Conservation (phyloP, 2,888 invertebrate genomes). For the Chloroclysta siterata region DNA sequence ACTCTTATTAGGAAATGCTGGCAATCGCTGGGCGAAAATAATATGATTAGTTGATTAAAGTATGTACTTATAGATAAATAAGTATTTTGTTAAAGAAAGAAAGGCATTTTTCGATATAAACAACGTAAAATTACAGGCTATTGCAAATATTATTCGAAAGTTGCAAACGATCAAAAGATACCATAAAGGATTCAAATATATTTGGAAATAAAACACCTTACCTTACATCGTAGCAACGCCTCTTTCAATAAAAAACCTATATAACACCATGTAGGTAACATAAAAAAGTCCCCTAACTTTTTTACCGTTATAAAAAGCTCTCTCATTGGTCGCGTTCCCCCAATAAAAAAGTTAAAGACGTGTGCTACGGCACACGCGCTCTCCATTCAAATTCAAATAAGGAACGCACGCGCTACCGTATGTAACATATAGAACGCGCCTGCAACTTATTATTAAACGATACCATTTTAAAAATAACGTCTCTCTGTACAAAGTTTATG, state of each 20-base stretch:
- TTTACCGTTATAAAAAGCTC: constrained; percentile 62
- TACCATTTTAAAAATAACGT: constrained; percentile 62
- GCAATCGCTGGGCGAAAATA: no score
- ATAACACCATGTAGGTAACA: constrained; percentile 42
- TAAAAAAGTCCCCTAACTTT: constrained; percentile 78
- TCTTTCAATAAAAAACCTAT: constrained; percentile 56
- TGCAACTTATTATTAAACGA: constrained; percentile 75
- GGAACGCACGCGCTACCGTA: constrained; percentile 73
- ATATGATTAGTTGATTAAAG: no score
- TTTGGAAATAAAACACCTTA: no score
- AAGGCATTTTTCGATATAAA: no score
- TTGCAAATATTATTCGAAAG: no score
- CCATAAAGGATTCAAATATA: no score
- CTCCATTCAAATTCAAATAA: constrained; percentile 75
- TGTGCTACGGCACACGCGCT: constrained; percentile 70
- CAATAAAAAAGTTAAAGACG: constrained; percentile 81
- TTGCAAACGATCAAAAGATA: no score
- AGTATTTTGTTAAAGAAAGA: no score
- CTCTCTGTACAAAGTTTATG: constrained; percentile 33
- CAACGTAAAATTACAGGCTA: no score
- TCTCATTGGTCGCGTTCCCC: constrained; percentile 70
- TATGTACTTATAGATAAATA: no score
- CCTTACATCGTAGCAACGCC: constrained; percentile 50
- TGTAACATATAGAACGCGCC: constrained; percentile 68
- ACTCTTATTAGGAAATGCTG: no score